These are phyloP conservation scores for Lypha dubia DNA, from an alignment of 2,888 invertebrate genomes.

Conservation along the genomic window DNA sequence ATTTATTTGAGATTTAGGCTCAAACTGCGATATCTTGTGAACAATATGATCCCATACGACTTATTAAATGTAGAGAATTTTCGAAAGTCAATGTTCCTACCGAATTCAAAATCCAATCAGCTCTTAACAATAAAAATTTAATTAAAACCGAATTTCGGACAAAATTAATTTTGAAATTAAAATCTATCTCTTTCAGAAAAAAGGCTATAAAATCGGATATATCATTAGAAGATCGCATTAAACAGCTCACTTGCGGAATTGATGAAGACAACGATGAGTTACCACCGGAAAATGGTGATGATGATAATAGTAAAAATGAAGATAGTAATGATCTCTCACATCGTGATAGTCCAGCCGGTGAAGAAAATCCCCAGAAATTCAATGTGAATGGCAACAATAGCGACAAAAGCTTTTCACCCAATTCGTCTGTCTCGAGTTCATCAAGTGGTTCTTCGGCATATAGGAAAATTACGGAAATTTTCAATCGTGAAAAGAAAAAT, in stretches of 20 bases:
- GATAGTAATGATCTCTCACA: slow-evolving; percentile 83
- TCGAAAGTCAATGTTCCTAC: too few relatives aligned
- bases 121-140: too few relatives aligned
- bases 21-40: too few relatives aligned
- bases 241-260: slow-evolving; percentile 92
- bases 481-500: slow-evolving; percentile 82
- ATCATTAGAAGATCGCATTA: slow-evolving; percentile 93
- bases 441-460: slow-evolving; percentile 87
- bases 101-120: too few relatives aligned
- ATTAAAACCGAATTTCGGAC: too few relatives aligned
- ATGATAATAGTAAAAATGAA: slow-evolving; percentile 72
- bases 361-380: slow-evolving; percentile 84
- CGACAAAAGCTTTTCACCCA: slow-evolving; percentile 86
- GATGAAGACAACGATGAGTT: slow-evolving; percentile 86
- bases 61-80: too few relatives aligned
- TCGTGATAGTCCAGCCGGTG: slow-evolving; percentile 87
- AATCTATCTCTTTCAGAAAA: slow-evolving; percentile 77
- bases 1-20: too few relatives aligned
- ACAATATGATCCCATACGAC: too few relatives aligned
- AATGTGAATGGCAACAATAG: slow-evolving; percentile 80
- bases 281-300: slow-evolving; percentile 74
- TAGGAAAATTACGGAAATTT: slow-evolving; percentile 84
- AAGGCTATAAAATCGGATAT: slow-evolving; percentile 85
- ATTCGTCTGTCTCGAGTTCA: slow-evolving; percentile 85
- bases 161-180: neutral